phyloP scores from a whole-genome alignment of 2,113 vertebrate species.

The Columba janthina region DNA sequence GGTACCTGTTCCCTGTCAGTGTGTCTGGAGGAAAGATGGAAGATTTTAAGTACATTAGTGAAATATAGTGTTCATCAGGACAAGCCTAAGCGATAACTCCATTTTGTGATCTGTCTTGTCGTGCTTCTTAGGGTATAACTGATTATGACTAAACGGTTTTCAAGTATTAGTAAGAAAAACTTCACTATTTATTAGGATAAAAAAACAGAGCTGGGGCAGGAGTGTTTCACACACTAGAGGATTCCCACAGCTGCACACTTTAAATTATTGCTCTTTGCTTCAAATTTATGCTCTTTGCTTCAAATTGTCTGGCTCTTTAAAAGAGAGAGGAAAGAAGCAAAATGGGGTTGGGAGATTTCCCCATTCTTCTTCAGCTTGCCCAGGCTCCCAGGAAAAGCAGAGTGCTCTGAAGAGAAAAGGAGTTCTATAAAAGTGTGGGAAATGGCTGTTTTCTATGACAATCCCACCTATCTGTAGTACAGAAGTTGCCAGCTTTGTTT shows the following conservation, averaged over 20 bases:
- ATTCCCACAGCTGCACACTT: background rate
- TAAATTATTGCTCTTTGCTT: no score
- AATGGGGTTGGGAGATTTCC: background rate
- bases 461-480: background rate
- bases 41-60: background rate
- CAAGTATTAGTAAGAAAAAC: background rate
- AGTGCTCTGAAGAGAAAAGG: background rate
- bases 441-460: background rate
- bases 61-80: background rate
- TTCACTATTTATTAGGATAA: background rate
- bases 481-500: background rate
- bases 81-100: background rate
- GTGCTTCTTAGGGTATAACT: background rate
- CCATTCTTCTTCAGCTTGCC: background rate
- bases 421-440: background rate
- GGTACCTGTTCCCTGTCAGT: background rate
- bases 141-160: background rate
- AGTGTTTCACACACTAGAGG: background rate
- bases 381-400: background rate
- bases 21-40: background rate
- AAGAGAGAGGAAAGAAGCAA: background rate
- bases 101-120: background rate
- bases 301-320: background rate
- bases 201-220: background rate
- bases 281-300: background rate